A percentile compares a stretch with the other conserved stretches of the same genome.
These are phyloP conservation scores for Apogon hyalosoma DNA, from an alignment of 2,797 vertebrate genomes.

Conservation along the genomic window DNA sequence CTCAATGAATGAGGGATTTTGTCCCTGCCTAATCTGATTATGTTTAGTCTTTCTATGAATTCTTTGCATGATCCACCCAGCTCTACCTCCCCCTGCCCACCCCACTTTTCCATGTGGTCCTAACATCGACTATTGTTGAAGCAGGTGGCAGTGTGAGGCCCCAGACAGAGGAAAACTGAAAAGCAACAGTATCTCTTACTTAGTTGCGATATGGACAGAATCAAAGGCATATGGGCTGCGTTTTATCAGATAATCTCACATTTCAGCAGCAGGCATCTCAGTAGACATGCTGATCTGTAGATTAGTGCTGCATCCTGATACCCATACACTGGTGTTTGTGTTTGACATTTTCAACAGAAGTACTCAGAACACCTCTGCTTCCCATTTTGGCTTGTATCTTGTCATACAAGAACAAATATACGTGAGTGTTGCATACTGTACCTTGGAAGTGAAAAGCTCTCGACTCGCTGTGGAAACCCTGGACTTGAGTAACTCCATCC, in stretches of 20 bases:
- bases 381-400: neutral
- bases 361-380: too few relatives aligned
- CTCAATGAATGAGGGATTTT: constrained; percentile 45
- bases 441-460: constrained; percentile 97
- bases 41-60: constrained; percentile 50
- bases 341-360: too few relatives aligned
- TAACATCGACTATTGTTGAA: constrained; percentile 66
- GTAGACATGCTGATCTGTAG: neutral
- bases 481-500: constrained; percentile 93
- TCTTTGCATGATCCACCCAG: constrained; percentile 45
- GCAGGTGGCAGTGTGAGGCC: constrained; percentile 62
- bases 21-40: constrained; percentile 70
- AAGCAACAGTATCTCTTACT: constrained; percentile 30
- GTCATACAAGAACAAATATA: neutral
- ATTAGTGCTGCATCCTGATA: constrained; percentile 5
- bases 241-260: constrained; percentile 30
- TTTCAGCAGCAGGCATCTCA: constrained; percentile 9
- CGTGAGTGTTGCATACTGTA: constrained; percentile 65
- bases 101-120: constrained; percentile 31
- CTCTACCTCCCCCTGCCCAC: constrained; percentile 22
- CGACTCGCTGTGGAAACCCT: constrained; percentile 95
- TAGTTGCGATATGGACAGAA: neutral
- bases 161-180: constrained; percentile 25
- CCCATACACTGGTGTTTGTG: constrained; percentile 17
- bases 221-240: neutral